A percentile compares a stretch with the other conserved stretches of the same genome.
Conservation (phyloP, 2,113 vertebrate genomes). For the Origma solitaria region DNA sequence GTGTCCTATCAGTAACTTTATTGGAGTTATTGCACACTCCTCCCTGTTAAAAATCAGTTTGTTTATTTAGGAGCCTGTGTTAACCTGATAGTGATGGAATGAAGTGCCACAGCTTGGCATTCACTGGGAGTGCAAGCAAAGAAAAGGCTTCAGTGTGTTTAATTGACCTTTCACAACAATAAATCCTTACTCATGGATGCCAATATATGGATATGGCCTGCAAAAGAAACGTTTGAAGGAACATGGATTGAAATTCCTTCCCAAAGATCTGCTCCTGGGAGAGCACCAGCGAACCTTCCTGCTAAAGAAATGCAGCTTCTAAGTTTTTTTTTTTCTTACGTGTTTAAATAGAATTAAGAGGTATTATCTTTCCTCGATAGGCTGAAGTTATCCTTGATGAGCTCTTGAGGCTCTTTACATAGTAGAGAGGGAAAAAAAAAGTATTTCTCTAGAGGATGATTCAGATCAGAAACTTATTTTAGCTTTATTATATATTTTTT, state of each 20-base stretch:
- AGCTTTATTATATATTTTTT: neutral
- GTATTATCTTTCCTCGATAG: neutral
- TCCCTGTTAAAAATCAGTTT: constrained; percentile 18
- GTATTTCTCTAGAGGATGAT: neutral
- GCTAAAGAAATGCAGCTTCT: neutral
- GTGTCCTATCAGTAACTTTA: neutral
- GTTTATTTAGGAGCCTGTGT: constrained; percentile 39
- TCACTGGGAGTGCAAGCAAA: neutral
- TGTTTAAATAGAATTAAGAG: neutral
- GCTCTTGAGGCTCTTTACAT: neutral
- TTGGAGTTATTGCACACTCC: constrained; percentile 2
- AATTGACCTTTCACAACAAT: neutral
- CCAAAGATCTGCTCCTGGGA: neutral
- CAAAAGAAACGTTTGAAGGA: neutral
- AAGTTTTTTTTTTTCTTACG: neutral
- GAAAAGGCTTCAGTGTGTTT: neutral
- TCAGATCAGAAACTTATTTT: neutral
- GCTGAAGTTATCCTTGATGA: neutral
- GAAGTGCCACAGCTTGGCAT: constrained; percentile 12
- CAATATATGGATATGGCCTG: neutral
- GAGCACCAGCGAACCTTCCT: neutral
- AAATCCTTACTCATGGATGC: neutral
- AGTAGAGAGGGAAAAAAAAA: neutral
- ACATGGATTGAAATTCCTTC: neutral
- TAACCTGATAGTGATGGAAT: constrained; percentile 41